A percentile compares a stretch with the other conserved stretches of the same genome.
These are phyloP conservation scores for Hiodon tergisus DNA, from an alignment of 2,113 vertebrate species.

Conservation along the genomic window DNA sequence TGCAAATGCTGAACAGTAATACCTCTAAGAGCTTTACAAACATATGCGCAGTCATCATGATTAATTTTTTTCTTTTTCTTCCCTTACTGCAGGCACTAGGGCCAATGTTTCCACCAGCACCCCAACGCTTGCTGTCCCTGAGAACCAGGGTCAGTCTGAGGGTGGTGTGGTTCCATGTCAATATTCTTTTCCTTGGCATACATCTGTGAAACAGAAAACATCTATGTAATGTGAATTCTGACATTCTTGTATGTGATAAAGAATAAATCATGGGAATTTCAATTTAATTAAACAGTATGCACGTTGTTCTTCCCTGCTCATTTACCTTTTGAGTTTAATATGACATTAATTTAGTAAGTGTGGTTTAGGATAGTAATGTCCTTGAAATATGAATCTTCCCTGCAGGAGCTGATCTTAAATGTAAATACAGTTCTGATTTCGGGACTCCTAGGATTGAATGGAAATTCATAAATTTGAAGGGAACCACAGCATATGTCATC, in stretches of 20 bases:
- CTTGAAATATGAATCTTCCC: neutral
- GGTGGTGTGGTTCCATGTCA: no score
- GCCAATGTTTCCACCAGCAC: slow-evolving; percentile 28
- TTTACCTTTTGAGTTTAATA: neutral
- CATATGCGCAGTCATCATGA: neutral
- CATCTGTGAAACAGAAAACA: neutral
- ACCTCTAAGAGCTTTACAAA: no score
- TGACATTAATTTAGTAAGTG: neutral
- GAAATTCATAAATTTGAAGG: slow-evolving; percentile 52
- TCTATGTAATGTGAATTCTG: neutral
- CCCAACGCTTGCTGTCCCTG: slow-evolving; percentile 32
- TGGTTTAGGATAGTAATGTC: neutral
- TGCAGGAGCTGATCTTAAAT: slow-evolving; percentile 54
- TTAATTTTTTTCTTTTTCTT: neutral
- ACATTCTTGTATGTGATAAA: no score
- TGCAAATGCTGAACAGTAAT: no score
- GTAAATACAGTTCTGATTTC: slow-evolving; percentile 53
- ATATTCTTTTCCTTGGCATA: neutral
- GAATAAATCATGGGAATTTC: no score
- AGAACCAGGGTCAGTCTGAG: slow-evolving; percentile 52
- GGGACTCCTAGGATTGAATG: slow-evolving; percentile 57
- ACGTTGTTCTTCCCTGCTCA: neutral
- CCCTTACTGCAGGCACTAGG: slow-evolving; percentile 38
- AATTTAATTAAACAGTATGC: no score
- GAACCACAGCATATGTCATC: slow-evolving; percentile 48